Evolutionary conservation across 2,888 invertebrate genomes (phyloP).

Genomic region (Amphipoea lucens): DNA sequence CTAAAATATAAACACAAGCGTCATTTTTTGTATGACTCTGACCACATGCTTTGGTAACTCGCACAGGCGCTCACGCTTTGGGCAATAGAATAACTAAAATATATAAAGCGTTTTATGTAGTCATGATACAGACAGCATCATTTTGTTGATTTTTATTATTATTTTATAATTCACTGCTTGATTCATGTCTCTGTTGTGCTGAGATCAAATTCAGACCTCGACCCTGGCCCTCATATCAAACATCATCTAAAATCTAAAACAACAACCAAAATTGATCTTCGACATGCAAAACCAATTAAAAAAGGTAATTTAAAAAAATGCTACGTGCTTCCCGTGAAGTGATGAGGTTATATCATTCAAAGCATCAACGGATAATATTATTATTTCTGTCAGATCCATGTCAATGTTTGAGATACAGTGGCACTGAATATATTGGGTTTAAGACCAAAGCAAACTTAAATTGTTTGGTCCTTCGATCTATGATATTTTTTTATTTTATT

Average conservation of each 20-base stretch:
- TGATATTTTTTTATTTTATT: background rate
- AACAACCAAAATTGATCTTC: background rate
- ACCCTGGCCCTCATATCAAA: background rate
- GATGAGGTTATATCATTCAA: conserved; percentile 46
- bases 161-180: background rate
- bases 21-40: background rate
- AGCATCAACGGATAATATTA: conserved; percentile 40
- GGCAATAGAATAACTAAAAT: background rate
- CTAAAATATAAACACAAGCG: background rate
- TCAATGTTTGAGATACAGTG: conserved; percentile 45
- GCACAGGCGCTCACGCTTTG: conserved; percentile 33
- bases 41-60: conserved; percentile 6
- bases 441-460: background rate
- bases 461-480: background rate
- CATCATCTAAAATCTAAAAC: background rate
- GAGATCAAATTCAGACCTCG: background rate
- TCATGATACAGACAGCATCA: too few relatives aligned
- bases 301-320: background rate
- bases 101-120: background rate
- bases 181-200: background rate
- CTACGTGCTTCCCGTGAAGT: conserved; percentile 17
- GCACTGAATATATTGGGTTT: conserved; percentile 9
- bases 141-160: background rate
- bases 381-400: conserved; percentile 43
- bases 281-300: background rate